phyloP scores from a whole-genome alignment of 2,113 vertebrate genomes.

The Arizona elegans region DNA sequence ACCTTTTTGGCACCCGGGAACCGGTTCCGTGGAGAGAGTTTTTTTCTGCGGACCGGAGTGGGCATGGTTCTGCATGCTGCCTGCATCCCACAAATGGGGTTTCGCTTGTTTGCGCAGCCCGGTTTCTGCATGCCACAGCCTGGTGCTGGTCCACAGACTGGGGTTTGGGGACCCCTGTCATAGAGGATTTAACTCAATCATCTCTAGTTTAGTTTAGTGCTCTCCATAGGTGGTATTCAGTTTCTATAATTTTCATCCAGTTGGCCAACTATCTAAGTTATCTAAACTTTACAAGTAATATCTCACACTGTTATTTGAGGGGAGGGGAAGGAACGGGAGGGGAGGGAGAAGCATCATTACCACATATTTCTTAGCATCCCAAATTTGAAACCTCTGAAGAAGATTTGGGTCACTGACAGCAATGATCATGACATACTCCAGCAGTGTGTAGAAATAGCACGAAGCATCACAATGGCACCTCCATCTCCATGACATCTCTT shows the following conservation, averaged over 20 bases:
- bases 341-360: background rate
- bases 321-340: background rate
- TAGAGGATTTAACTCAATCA: background rate
- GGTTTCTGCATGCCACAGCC: no score
- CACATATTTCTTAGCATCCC: background rate
- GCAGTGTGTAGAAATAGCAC: background rate
- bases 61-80: no score
- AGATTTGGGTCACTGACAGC: background rate
- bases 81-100: no score
- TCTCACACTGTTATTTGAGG: background rate
- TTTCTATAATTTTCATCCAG: background rate
- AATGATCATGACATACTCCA: background rate
- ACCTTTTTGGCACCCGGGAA: no score
- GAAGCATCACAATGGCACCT: slow-evolving; percentile 15
- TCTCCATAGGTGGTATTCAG: background rate
- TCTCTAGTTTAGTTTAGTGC: background rate
- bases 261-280: background rate
- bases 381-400: background rate
- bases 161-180: background rate
- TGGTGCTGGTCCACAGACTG: no score
- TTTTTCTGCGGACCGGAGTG: no score
- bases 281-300: background rate
- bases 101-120: no score
- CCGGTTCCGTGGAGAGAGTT: no score
- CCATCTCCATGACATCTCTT: slow-evolving; percentile 14